These are phyloP conservation scores for Diarsia rubi DNA, from an alignment of 2,888 invertebrate genomes.

Conservation along the genomic window DNA sequence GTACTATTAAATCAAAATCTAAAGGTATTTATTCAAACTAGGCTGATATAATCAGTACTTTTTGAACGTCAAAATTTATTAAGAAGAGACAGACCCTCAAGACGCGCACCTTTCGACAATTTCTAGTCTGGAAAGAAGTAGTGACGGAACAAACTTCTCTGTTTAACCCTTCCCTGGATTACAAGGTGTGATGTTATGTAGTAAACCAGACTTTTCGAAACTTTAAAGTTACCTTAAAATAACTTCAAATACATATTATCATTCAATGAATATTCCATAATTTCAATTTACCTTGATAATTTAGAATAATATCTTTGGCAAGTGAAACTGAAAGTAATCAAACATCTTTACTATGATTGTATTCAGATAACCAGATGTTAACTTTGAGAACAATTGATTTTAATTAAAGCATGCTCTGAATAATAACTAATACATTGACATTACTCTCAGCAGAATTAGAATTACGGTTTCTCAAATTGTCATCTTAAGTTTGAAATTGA, in stretches of 20 bases:
- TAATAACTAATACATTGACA: conserved; percentile 6
- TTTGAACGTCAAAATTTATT: no score
- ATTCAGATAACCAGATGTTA: conserved; percentile 36
- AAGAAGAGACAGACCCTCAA: no score
- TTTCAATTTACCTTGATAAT: not conserved
- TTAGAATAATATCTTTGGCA: not conserved
- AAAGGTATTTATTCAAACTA: no score
- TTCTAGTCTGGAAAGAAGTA: no score
- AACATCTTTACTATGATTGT: conserved; percentile 51
- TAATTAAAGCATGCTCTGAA: conserved; percentile 16
- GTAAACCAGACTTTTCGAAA: not conserved
- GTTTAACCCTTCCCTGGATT: no score
- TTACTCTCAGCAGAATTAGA: not conserved
- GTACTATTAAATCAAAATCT: no score
- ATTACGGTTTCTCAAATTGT: not conserved
- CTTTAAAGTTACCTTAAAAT: conserved; percentile 13
- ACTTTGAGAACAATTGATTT: conserved; percentile 41
- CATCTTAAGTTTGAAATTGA: not conserved
- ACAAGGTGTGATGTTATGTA: no score
- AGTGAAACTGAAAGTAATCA: conserved; percentile 38
- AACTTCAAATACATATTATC: not conserved
- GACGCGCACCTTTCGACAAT: no score
- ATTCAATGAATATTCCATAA: conserved; percentile 5
- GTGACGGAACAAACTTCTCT: no score
- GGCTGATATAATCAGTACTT: no score